Base-by-base conservation (phyloP, 2,888 invertebrate species). In the Drosophila putrida region DNA sequence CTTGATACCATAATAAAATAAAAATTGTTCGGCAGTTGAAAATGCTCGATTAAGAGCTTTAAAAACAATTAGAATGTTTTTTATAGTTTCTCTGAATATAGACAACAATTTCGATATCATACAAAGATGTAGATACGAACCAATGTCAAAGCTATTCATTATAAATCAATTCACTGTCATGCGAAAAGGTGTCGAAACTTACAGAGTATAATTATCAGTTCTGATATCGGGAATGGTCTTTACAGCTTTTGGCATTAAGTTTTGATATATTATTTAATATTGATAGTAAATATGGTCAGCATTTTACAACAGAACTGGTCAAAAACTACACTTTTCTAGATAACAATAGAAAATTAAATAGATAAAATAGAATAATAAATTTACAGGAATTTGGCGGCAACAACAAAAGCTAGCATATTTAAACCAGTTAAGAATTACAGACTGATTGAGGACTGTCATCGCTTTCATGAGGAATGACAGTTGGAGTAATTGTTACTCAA, bases 61-160 rank as follows among this genome's bases (percentile, higher is more conserved):
- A 68, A 75, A 75, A 72, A 6, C 50, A 63, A 75, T 77, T 76
- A 8, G 28, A 27, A 57, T 62, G 27, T 27, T 39, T 62, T n/a
- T 15, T 20, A n/a, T 27, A 27, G 20, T 27, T 50, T 13, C n/a
- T 11, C 10, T 11, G 38, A 43, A 33, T 36, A 28, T 35, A 28
- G 31, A 53, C 44, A 51, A 4, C 11, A 49, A 46, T 62, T 59
- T 55, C 3, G 57, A 53, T 41, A 51, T 43, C 5, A 39, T 38
- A 38, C 13, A 70, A 20, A 13, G 20, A 55, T 47, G 41, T 44
- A 62, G 65, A 62, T 75, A 58, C 47, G 15, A 38, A n/a, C 8
- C 25, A 20, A 35, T 57, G 47, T 20, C 44, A 8, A 31, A 60
- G 4, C 28, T 41, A 50, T 64, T 54, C 59, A 71, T 73, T 44